Base-by-base conservation (phyloP, 2,113 vertebrate species). In the Hypomesus transpacificus region DNA sequence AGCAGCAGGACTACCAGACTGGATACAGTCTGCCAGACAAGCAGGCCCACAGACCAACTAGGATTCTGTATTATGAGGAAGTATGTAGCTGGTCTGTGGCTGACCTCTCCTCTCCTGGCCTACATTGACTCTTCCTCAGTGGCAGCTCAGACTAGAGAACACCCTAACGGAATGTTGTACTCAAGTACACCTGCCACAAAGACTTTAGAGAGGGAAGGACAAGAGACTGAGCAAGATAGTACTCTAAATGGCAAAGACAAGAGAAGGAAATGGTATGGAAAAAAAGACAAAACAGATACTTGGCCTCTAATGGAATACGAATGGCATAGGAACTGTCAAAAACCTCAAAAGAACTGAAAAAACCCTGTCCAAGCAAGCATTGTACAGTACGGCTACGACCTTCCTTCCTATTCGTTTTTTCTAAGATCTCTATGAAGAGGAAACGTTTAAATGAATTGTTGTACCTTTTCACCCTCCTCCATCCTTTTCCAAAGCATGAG, bases 401-500 rank as follows among this genome's bases (percentile, higher is more conserved):
- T 82, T 78, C 68, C 51, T 74, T 74, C 69, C 66, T 73, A 62
- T 73, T 76, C 77, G 81, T 81, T 83, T 87, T 77, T 65, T 77
- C 24, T 69, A 75, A 65, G 76, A 78, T 75, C 78, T 87, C 84
- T 75, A 75, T 31, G 67, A 77, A 9, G 66, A 82, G 83, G 86
- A 87, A 78, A 87, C 76, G 67, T 80, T 86, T 86, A 68, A 83
- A 86, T 81, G 80, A 81, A 73, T 83, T 78, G 84, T 83, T 84
- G 73, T 86, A 88, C 83, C 84, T 88, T 91, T 87, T 88, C 60
- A 82, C 83, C 85, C 78, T 86, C 86, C 62, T 81, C 86, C 82
- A 68, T 85, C 79, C 72, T 90, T 91, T 89, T 92, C 92, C 90
- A 92, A 93, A 93, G 92, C 91, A 91, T 90, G 90, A 90, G 58